A percentile compares a stretch with the other conserved stretches of the same genome.
Conservation (phyloP, 37 sponge, comb jelly and placozoan species). For the Eunapius fragilis region DNA sequence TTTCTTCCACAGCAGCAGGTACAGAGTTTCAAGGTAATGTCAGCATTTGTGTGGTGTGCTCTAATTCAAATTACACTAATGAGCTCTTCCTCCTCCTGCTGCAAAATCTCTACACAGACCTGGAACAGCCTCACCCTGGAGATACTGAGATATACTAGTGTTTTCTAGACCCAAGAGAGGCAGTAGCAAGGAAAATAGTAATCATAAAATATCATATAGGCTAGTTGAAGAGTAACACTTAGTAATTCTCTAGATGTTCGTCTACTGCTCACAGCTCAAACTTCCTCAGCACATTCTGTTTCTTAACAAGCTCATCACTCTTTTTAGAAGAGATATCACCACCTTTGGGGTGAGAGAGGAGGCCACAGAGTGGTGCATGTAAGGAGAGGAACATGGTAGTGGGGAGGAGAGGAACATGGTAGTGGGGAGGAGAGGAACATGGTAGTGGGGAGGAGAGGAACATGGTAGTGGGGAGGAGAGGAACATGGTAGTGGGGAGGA, state of each 20-base stretch:
- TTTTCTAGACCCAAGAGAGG: not conserved
- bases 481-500: too few species aligned
- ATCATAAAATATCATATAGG: not conserved
- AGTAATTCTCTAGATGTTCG: not conserved
- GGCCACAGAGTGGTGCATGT: not conserved
- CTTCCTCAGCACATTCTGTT: conserved; percentile 81
- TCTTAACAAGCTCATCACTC: conserved; percentile 84
- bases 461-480: too few species aligned
- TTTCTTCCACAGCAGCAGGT: conserved; percentile 46
- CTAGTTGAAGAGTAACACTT: too few species aligned
- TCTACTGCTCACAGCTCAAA: conserved; percentile 70
- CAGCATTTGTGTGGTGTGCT: not conserved
- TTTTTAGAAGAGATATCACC: conserved; percentile 87
- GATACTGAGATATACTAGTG: not conserved
- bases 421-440: too few species aligned
- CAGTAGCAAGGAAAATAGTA: not conserved
- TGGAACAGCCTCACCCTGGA: conserved; percentile 35
- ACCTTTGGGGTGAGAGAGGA: conserved; percentile 21
- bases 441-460: too few species aligned
- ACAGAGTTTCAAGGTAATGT: conserved; percentile 39
- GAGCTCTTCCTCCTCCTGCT: not conserved
- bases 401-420: too few species aligned
- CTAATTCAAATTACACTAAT: not conserved
- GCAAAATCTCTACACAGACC: conserved; percentile 18
- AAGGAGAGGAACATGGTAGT: too few species aligned